Evolutionary conservation across 1,140 invertebrate species (phyloP).

Genomic region (Druon quercuslanigerum): DNA sequence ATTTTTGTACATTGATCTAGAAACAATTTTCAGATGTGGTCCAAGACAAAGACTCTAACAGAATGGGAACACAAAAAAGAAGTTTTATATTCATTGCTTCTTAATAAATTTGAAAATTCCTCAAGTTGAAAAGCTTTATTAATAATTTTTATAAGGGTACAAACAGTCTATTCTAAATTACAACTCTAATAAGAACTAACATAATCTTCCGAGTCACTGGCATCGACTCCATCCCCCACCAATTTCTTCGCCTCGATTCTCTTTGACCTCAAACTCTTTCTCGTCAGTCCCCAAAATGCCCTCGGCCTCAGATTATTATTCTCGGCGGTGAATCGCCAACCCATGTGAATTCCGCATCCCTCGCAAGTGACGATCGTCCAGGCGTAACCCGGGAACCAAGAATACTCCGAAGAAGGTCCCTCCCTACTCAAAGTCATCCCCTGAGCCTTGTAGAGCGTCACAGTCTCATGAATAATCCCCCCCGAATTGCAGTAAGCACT

Average conservation of each 20-base stretch:
- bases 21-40: no score
- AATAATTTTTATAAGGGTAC: no score
- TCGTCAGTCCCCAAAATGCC: constrained; percentile 84
- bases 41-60: no score
- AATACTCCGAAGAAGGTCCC: constrained; percentile 81
- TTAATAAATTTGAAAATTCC: no score
- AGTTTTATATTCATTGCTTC: no score
- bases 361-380: constrained; percentile 87
- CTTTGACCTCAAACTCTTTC: constrained; percentile 58
- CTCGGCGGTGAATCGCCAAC: constrained; percentile 86
- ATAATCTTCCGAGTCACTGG: not conserved
- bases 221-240: not conserved
- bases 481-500: constrained; percentile 88
- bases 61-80: no score
- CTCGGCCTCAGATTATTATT: constrained; percentile 79
- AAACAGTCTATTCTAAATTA: no score
- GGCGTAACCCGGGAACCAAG: constrained; percentile 91
- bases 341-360: constrained; percentile 82
- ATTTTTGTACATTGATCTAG: no score
- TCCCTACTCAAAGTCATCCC: constrained; percentile 77
- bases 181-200: no score
- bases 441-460: constrained; percentile 82
- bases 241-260: constrained; percentile 10
- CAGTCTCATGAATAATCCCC: constrained; percentile 88
- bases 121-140: no score